Base-by-base conservation (phyloP, 1,140 invertebrate genomes). In the Theocolax elegans region DNA sequence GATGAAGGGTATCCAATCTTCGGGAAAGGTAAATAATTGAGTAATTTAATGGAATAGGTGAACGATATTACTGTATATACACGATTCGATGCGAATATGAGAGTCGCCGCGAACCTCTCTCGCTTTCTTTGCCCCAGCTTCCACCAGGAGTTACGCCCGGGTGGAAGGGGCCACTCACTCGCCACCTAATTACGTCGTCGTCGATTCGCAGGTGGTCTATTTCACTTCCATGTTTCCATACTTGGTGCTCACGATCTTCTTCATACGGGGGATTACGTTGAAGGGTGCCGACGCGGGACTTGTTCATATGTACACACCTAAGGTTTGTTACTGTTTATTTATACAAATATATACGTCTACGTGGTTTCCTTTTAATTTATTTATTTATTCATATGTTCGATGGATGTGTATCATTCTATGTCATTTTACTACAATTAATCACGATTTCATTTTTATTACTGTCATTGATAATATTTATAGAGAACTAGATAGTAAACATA, bases 1-100 rank as follows among this genome's bases (percentile, higher is more conserved):
- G 3, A 97, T 97, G 95, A 97, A 97, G 85, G 97, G 97, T 49
- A 98, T 99, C 73, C 96, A 98, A 85, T 96, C 95, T 75, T 97
- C 96, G 71, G 97, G 97, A 81, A 99, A 98, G 89, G 97, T 96
- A 83, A 81, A 77, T 70, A 54, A n/a, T n/a, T n/a, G n/a, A n/a
- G n/a, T n/a, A n/a, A n/a, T n/a, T n/a, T n/a, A 4, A 35, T 35
- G 10, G 31, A 35, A 35, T 6, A 35, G 4, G 31, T n/a, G 10
- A 35, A 35, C 10, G 31, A 35, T 35, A 35, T 35, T 35, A 35
- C 10, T 35, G 31, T 35, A 6, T 27, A 67, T 44, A 51, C 42
- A 44, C 46, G 46, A 56, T 62, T 48, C 17, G n/a, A n/a, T 53
- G 38, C 51, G 56, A 58, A 71, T 58, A 44, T 31, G 71, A 58